Evolutionary conservation across 2,888 invertebrate species (phyloP).

Genomic region (Tipula unca): DNA sequence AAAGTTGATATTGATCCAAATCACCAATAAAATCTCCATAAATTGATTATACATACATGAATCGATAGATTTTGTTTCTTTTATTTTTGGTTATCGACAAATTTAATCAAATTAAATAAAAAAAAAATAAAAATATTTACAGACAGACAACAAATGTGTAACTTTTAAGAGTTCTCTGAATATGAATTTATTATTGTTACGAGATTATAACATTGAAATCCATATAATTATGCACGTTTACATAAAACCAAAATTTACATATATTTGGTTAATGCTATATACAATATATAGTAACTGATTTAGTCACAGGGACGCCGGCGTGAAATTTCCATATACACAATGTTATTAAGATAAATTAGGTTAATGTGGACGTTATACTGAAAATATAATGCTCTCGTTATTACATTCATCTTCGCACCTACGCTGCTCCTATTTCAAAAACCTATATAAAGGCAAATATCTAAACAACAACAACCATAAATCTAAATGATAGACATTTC

Average conservation of each 20-base stretch:
- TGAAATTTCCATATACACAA: background rate
- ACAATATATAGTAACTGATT: background rate
- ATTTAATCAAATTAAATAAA: background rate
- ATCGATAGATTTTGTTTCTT: background rate
- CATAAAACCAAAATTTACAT: background rate
- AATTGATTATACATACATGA: background rate
- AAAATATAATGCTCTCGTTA: background rate
- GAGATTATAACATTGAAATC: background rate
- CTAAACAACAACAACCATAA: background rate
- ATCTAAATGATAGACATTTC: constrained; percentile 14
- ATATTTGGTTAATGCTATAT: background rate
- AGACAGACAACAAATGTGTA: background rate
- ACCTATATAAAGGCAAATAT: background rate
- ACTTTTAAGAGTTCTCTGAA: background rate
- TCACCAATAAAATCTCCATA: constrained; percentile 8
- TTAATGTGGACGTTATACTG: background rate
- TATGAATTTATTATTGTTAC: background rate
- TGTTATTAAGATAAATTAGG: background rate
- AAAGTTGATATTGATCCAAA: constrained; percentile 8
- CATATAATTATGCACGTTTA: background rate
- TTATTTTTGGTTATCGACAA: background rate
- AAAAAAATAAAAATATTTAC: background rate
- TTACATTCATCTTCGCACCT: background rate
- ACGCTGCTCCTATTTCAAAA: background rate
- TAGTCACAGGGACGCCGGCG: background rate